Conservation (phyloP, 2,797 vertebrate species). For the Pseudomugil gertrudae region DNA sequence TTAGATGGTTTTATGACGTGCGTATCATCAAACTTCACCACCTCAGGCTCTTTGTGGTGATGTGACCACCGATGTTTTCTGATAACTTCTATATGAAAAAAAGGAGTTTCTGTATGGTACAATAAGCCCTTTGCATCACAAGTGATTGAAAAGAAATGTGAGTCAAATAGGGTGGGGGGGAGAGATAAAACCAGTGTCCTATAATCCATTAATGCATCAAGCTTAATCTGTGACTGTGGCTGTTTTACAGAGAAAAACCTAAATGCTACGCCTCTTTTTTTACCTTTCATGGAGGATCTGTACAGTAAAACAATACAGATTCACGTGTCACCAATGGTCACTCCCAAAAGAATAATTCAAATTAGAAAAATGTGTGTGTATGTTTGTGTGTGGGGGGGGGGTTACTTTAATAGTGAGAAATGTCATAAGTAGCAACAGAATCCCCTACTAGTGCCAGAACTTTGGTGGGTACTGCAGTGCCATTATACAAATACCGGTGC, state of each 20-base stretch:
- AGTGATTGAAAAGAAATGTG: slow-evolving; percentile 50
- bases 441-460: slow-evolving; percentile 11
- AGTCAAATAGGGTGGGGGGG: slow-evolving; percentile 48
- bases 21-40: slow-evolving; percentile 13
- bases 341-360: slow-evolving; percentile 33
- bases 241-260: slow-evolving; percentile 71
- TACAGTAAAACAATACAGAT: slow-evolving; percentile 37
- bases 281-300: slow-evolving; percentile 45
- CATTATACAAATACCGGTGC: slow-evolving; percentile 64
- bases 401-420: slow-evolving; percentile 5
- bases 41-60: not conserved
- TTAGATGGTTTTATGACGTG: not conserved
- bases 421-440: slow-evolving; percentile 35
- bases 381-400: not conserved
- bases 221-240: slow-evolving; percentile 78
- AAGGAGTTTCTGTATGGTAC: slow-evolving; percentile 40
- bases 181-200: slow-evolving; percentile 62
- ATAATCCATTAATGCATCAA: slow-evolving; percentile 81
- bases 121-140: slow-evolving; percentile 68
- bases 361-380: slow-evolving; percentile 35
- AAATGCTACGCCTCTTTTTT: slow-evolving; percentile 62
- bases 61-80: slow-evolving; percentile 1
- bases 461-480: slow-evolving; percentile 44
- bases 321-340: slow-evolving; percentile 33
- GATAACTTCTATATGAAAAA: slow-evolving; percentile 46